Percentiles rank a stretch among this genome's conserved stretches.
These are phyloP conservation scores for Maniola hyperantus DNA, from an alignment of 2,888 invertebrate species.

Conservation along the genomic window DNA sequence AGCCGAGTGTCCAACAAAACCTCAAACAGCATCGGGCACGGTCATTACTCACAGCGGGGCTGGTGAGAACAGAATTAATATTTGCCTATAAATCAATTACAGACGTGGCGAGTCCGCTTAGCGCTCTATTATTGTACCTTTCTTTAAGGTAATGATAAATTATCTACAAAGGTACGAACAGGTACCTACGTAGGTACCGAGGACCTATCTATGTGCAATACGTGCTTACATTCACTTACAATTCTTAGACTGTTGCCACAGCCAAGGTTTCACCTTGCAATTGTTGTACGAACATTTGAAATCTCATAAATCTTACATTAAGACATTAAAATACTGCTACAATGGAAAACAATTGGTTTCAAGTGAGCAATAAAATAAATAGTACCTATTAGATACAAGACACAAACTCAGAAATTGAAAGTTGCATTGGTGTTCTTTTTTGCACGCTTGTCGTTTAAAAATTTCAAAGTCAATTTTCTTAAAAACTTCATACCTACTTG, in stretches of 20 bases:
- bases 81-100: constrained; percentile 80
- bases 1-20: constrained; percentile 58
- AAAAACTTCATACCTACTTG: constrained; percentile 11
- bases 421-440: background rate
- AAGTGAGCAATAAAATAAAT: constrained; percentile 3
- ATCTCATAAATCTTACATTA: constrained; percentile 25
- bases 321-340: constrained; percentile 17
- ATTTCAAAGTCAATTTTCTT: background rate
- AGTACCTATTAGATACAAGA: background rate
- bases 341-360: constrained; percentile 12
- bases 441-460: background rate
- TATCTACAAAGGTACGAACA: constrained; percentile 41
- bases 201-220: constrained; percentile 28
- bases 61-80: constrained; percentile 79
- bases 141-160: constrained; percentile 65
- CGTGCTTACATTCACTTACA: constrained; percentile 37
- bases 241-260: constrained; percentile 31
- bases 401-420: background rate
- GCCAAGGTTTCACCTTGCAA: constrained; percentile 30
- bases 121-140: constrained; percentile 66
- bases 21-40: constrained; percentile 59
- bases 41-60: constrained; percentile 68
- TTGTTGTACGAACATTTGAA: constrained; percentile 25
- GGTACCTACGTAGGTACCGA: constrained; percentile 11
- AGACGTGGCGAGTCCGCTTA: constrained; percentile 63